Evolutionary conservation across 2,113 vertebrate species (phyloP).

Genomic region (Cochlearius cochlearius): DNA sequence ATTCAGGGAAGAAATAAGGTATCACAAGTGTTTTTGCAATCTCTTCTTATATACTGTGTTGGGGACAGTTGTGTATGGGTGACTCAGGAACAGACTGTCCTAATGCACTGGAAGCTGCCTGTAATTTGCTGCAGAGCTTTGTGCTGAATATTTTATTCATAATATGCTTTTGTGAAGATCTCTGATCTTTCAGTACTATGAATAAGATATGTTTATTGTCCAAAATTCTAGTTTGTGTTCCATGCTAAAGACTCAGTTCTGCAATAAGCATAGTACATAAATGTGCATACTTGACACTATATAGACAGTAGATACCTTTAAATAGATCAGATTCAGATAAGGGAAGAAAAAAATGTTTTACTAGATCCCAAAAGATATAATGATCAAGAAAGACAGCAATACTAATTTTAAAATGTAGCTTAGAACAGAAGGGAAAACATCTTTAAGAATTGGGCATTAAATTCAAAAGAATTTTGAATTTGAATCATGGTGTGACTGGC

Average conservation of each 20-base stretch:
- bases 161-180: background rate
- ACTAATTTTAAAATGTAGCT: background rate
- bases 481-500: background rate
- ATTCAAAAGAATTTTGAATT: background rate
- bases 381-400: background rate
- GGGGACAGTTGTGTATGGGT: background rate
- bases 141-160: conserved; percentile 17
- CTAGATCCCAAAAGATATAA: background rate
- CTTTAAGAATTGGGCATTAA: background rate
- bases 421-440: background rate
- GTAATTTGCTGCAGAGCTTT: background rate
- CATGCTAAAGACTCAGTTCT: background rate
- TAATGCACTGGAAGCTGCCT: background rate
- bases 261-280: accelerated
- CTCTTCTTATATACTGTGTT: background rate
- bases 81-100: background rate
- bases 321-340: background rate
- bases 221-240: background rate
- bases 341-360: background rate
- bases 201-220: background rate
- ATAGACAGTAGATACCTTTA: background rate
- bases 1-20: background rate
- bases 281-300: accelerated
- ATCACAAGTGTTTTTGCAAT: background rate
- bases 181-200: background rate